Evolutionary conservation across 1,140 invertebrate species (phyloP), one percentile per base, ranked within the genome.

Genomic region (Elymnias hypermnestra): DNA sequence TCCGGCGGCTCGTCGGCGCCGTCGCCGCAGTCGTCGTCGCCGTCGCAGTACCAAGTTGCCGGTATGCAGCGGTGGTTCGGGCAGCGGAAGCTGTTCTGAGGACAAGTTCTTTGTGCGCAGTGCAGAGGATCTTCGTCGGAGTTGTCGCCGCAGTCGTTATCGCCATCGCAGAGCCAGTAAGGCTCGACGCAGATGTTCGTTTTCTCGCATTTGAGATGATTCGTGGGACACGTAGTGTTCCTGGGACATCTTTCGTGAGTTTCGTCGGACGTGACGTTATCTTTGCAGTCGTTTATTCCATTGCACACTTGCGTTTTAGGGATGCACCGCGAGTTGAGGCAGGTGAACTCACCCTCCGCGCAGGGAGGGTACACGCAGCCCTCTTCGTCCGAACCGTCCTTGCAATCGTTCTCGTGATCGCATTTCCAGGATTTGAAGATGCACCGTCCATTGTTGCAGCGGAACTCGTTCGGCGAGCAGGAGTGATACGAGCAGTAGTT

Each of bases 351-450:
- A 1, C 94, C 95, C n/a, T 91, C 87, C 1, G 94, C 94, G 72
- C 97, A 98, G 0, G 93, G 91, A 5, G 95, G 94, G 82, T 97
- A 97, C 1, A 90, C 88, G 76, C 97, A 99, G n/a, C 92, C 94
- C 47, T 94, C 88, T 82, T 99, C 97, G 75, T 98, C 97, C 12
- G 94, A 95, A 0, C 92, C 92, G 71, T 99, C 94, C 60, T 95
- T 93, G 77, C 97, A 99, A 63, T 99, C 97, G 65, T 99, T 97
- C 87, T 94, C 97, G 72, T 95, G 93, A 82, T 97, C 96, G 69
- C 96, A 97, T 73, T 95, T 95, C 96, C 95, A 98, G 0, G 95
- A 94, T 64, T 94, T 94, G 68, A 97, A 97, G 52, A 99, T 98
- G 66, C 97, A 98, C 1, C 97, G 89, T 0, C 95, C 96, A 69